Evolutionary conservation across 2,888 invertebrate genomes (phyloP).

Genomic region (Chironomus tentans): DNA sequence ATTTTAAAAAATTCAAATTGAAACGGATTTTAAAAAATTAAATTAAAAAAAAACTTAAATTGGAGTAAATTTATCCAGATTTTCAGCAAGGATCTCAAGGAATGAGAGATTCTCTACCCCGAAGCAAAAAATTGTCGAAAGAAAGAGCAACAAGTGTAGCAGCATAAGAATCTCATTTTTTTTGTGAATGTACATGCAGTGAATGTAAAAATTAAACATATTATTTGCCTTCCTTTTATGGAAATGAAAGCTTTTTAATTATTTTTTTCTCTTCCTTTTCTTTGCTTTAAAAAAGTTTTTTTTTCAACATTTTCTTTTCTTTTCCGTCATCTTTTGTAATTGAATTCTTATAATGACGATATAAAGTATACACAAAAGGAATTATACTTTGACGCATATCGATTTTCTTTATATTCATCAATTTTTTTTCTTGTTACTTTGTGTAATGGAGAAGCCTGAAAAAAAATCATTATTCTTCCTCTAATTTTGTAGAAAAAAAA

Average conservation of each 20-base stretch:
- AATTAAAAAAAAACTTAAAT: neutral
- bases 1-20: neutral
- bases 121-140: too few species aligned
- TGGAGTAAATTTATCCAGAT: too few species aligned
- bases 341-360: neutral
- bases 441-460: too few species aligned
- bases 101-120: too few species aligned
- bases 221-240: neutral
- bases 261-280: neutral
- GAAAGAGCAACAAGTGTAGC: too few species aligned
- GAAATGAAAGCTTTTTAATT: slow-evolving; percentile 21
- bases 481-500: too few species aligned
- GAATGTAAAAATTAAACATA: too few species aligned
- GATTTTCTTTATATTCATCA: neutral
- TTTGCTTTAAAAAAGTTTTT: neutral
- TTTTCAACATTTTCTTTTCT: neutral
- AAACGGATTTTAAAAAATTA: neutral
- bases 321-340: too few species aligned
- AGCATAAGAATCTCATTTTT: neutral
- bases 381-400: too few species aligned
- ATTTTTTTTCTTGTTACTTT: neutral
- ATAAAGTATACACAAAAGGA: neutral
- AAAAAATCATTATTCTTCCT: too few species aligned
- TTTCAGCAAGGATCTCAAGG: too few species aligned
- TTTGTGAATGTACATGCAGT: neutral